These are phyloP conservation scores for Poeciliopsis turneri DNA, from an alignment of 2,797 vertebrate genomes.

Conservation along the genomic window DNA sequence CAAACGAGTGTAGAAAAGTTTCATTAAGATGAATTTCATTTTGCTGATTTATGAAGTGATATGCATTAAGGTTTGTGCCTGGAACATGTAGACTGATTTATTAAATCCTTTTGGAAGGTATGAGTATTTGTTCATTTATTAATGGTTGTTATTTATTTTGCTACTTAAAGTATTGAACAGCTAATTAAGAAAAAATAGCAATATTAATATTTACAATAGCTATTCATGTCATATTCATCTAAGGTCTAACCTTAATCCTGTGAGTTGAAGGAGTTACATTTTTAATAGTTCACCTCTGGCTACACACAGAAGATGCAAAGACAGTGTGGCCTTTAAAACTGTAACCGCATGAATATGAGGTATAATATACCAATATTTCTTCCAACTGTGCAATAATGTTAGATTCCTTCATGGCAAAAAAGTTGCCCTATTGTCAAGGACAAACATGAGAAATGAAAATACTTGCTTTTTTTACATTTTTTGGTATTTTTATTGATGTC, in stretches of 20 bases:
- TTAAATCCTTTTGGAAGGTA: neutral
- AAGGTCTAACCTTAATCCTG: constrained; percentile 6
- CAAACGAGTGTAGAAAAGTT: neutral
- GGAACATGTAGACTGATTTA: neutral
- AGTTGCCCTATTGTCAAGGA: neutral
- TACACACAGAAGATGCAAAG: constrained; percentile 31
- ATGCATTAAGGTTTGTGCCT: neutral
- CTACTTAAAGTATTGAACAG: neutral
- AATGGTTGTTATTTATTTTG: neutral
- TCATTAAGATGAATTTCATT: neutral
- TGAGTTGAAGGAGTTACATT: constrained; percentile 61
- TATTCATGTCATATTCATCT: constrained; percentile 50
- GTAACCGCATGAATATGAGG: constrained; percentile 45
- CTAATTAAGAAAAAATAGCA: constrained; percentile 28
- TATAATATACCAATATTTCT: constrained; percentile 7
- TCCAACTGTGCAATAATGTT: neutral
- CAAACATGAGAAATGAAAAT: neutral
- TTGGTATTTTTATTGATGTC: neutral
- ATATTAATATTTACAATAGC: constrained; percentile 50
- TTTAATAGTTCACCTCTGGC: constrained; percentile 72
- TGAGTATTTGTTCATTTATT: neutral
- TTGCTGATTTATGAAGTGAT: neutral
- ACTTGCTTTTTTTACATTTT: neutral
- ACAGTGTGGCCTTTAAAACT: constrained; percentile 59
- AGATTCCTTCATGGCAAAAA: neutral